These are phyloP conservation scores for Tapirus indicus DNA, from an alignment of 2,797 vertebrate species.

Conservation along the genomic window DNA sequence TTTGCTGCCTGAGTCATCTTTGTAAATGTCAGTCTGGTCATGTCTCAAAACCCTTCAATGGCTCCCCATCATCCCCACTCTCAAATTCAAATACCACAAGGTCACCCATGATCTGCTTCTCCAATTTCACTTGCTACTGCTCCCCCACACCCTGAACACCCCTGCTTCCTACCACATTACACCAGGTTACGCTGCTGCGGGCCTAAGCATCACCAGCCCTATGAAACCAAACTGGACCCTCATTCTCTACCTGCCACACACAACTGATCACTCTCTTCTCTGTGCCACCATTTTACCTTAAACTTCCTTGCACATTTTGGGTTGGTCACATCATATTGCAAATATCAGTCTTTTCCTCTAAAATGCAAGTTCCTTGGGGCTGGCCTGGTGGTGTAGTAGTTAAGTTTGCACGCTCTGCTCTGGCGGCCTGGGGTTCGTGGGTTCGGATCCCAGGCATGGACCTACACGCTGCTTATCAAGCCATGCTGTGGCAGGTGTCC, in stretches of 20 bases:
- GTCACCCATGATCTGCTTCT: not conserved
- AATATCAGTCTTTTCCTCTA: not conserved
- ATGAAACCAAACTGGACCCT: not conserved
- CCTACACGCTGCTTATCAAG: too few species aligned
- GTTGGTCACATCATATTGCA: not conserved
- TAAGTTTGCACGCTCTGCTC: too few species aligned
- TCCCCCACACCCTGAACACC: not conserved
- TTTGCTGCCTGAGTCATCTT: not conserved
- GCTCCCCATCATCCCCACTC: not conserved
- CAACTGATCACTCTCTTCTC: not conserved
- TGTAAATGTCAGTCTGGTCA: not conserved
- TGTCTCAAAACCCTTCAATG: not conserved
- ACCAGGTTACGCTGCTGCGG: not conserved
- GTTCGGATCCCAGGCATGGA: too few species aligned
- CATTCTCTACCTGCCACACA: not conserved
- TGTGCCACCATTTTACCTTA: not conserved
- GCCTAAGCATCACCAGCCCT: not conserved
- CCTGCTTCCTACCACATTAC: not conserved
- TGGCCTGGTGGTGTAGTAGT: too few species aligned
- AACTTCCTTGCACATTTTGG: not conserved
- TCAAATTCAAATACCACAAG: not conserved
- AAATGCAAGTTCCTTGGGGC: not conserved
- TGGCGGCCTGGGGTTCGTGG: too few species aligned
- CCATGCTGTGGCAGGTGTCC: too few species aligned
- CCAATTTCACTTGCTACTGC: not conserved